Evolutionary conservation across 2,113 vertebrate genomes (phyloP).

Genomic region (Phalacrocorax carbo): DNA sequence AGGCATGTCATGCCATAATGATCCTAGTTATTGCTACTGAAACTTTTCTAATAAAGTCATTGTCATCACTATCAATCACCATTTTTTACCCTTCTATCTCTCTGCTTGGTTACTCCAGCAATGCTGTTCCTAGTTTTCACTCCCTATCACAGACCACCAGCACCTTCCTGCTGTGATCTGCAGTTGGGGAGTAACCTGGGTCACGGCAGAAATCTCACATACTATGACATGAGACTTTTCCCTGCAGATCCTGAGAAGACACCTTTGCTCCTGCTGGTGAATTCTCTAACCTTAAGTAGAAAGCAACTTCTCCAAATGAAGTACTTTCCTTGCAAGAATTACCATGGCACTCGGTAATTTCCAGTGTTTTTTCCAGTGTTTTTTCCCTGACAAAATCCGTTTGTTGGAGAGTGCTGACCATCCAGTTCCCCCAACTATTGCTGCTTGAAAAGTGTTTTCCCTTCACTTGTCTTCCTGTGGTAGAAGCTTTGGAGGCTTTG

Average conservation of each 20-base stretch:
- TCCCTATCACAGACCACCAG: neutral
- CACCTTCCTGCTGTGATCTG: neutral
- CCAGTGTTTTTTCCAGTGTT: neutral
- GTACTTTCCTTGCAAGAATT: neutral
- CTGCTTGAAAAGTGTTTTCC: neutral
- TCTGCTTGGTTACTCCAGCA: neutral
- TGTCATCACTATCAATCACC: neutral
- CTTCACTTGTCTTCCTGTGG: neutral
- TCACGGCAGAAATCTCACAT: neutral
- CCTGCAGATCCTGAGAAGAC: neutral
- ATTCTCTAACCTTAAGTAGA: neutral
- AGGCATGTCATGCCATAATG: neutral
- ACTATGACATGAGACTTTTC: neutral
- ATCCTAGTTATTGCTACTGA: neutral
- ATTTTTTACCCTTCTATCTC: neutral
- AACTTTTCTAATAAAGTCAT: neutral
- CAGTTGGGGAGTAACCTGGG: neutral
- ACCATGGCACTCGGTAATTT: neutral
- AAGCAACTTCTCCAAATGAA: neutral
- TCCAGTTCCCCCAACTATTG: accelerated
- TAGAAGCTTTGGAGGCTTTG: neutral
- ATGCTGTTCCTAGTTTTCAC: neutral
- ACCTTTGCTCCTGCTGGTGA: neutral
- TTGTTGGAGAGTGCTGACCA: neutral
- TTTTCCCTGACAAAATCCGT: neutral